Evolutionary conservation across 2,797 vertebrate species (phyloP).

Genomic region (Periophthalmus magnuspinnatus): DNA sequence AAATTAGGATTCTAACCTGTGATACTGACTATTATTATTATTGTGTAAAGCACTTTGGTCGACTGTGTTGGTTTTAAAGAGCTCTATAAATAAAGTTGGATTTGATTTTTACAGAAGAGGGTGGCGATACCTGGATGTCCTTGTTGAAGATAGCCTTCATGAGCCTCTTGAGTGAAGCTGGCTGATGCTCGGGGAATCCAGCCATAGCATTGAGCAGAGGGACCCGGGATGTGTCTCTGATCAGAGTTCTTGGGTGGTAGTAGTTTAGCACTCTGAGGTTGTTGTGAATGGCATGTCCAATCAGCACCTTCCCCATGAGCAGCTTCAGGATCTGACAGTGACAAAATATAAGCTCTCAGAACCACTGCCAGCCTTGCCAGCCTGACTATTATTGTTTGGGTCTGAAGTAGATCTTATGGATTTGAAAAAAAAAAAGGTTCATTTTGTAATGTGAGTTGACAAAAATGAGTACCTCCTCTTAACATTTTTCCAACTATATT

Average conservation of each 20-base stretch:
- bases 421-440: neutral
- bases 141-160: constrained; percentile 84
- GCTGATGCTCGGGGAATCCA: constrained; percentile 66
- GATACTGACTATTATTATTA: too few relatives aligned
- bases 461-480: neutral
- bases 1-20: too few relatives aligned
- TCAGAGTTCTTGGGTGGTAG: constrained; percentile 80
- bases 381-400: neutral
- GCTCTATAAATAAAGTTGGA: too few relatives aligned
- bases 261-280: constrained; percentile 89
- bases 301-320: constrained; percentile 85
- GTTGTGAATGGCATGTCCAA: constrained; percentile 89
- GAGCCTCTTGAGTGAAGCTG: constrained; percentile 85
- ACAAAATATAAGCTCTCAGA: neutral
- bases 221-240: constrained; percentile 86
- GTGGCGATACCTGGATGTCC: constrained; percentile 87
- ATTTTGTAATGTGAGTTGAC: neutral
- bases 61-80: too few relatives aligned
- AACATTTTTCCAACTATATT: neutral
- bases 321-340: constrained; percentile 83
- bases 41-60: too few relatives aligned
- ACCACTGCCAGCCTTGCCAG: neutral
- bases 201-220: constrained; percentile 85
- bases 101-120: neutral
- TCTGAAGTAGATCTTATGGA: neutral